Evolutionary conservation across 2,113 vertebrate species (phyloP).

Genomic region (Empidonax traillii): DNA sequence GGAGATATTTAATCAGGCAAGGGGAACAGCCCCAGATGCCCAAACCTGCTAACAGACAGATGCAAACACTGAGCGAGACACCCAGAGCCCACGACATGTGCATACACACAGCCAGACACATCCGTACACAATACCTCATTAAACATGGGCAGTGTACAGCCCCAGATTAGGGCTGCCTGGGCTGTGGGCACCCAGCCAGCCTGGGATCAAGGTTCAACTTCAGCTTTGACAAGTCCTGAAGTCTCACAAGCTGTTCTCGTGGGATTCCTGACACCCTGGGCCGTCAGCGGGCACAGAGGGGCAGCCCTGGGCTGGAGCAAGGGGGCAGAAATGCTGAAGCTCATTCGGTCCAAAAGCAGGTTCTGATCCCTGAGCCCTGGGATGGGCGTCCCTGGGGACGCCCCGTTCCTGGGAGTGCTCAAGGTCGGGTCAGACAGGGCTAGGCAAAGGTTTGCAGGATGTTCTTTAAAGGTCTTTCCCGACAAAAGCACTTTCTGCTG

Average conservation of each 20-base stretch:
- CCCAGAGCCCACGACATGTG: neutral
- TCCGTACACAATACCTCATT: slow-evolving; percentile 20
- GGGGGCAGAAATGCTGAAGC: neutral
- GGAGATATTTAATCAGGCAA: neutral
- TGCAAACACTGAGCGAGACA: slow-evolving; percentile 29
- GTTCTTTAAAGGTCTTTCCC: neutral
- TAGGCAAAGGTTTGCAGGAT: neutral
- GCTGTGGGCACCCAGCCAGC: slow-evolving; percentile 13
- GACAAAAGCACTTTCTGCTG: neutral
- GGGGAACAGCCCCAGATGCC: neutral
- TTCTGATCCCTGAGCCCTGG: neutral
- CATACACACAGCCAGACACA: slow-evolving; percentile 28
- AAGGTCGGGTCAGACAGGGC: too few species aligned
- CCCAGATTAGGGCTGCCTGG: slow-evolving; percentile 47
- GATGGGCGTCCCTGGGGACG: neutral
- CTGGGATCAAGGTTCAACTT: neutral
- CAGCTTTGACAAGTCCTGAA: slow-evolving; percentile 7
- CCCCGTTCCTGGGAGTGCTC: neutral
- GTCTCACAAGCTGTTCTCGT: neutral
- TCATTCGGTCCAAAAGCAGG: neutral
- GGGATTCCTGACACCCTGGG: neutral
- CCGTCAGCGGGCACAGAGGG: neutral
- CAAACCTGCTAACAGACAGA: neutral
- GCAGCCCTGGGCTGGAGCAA: neutral
- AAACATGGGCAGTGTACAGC: slow-evolving; percentile 28